Percentiles rank a stretch among this genome's conserved stretches.
These are phyloP conservation scores for Antheraea assamensis DNA, from an alignment of 2,888 invertebrate genomes.

Conservation along the genomic window DNA sequence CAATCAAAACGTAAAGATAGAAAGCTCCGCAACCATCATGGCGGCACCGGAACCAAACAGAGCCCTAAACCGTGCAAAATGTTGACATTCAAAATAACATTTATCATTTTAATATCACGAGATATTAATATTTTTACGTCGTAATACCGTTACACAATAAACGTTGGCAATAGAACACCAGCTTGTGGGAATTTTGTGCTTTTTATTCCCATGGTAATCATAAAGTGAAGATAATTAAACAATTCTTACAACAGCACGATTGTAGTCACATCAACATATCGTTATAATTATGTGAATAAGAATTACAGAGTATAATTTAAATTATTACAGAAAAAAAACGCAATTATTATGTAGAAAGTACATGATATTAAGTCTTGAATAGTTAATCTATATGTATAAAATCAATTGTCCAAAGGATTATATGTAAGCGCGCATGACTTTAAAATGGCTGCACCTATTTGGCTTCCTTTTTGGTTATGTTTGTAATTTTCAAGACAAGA, in stretches of 20 bases:
- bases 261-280: conserved; percentile 6
- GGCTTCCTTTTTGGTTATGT: too few relatives aligned
- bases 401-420: too few relatives aligned
- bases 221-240: conserved; percentile 4
- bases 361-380: background rate
- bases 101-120: conserved; percentile 1
- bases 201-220: conserved; percentile 14
- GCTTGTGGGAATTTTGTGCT: conserved; percentile 20
- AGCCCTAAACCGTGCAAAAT: conserved; percentile 19
- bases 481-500: too few relatives aligned
- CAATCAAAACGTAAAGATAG: background rate
- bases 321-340: background rate
- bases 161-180: conserved; percentile 17
- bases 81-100: conserved; percentile 21
- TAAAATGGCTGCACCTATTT: too few relatives aligned
- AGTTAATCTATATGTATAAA: background rate
- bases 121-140: conserved; percentile 18
- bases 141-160: conserved; percentile 15
- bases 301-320: background rate
- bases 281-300: conserved; percentile 15
- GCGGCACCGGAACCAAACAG: conserved; percentile 5
- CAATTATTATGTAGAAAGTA: conserved; percentile 3
- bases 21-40: background rate
- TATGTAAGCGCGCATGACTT: too few relatives aligned
- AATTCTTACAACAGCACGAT: background rate